Evolutionary conservation across 92 coral and sea anemone species (phyloP), one percentile per base, ranked within the genome.

Genomic region (Phenganax subtilis): DNA sequence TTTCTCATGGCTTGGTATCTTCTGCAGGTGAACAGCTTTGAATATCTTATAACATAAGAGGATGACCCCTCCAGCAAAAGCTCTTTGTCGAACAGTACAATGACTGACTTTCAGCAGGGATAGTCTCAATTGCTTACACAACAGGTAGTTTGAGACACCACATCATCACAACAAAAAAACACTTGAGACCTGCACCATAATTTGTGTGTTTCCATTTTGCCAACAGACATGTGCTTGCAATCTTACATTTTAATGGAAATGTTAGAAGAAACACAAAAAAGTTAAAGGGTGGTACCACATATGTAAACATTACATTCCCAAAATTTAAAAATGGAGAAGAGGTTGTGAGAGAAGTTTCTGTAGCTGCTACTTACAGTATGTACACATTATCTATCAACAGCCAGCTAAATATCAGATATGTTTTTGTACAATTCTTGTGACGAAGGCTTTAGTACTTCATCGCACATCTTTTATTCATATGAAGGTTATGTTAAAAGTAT

Each of bases 1-100:
- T 70, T 84, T 65, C 66, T 75, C 87, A 73, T 85, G 85, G 85
- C 88, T 85, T 85, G 89, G 89, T 71, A 74, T 71, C 62, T 86
- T 73, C 44, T 86, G 75, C 85, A 75, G 85, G 89, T 75, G 75
- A 57, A 82, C 55, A n/a, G 59, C 54, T 20, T 55, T 7, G 16
- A 56, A 54, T 75, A 53, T 65, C 28, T 17, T 6, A 17, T 30
- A 30, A 57, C 30, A 29, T 29, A 16, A 17, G 12, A 53, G 53
- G 14, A 3, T 28, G 17, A 12, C 15, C 16, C 12, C n/a, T 61
- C 3, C 5, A 61, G 67, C 27, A 61, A 61, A 61, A 5, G 20
- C 28, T 5, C 1, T 28, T 15, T 61, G 8, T 37, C 47, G 47
- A 61, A 6, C 67, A 61, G 3, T 61, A 61, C 7, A 61, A 28